Percentiles rank a stretch among this genome's conserved stretches.
Conservation (phyloP, 2,113 vertebrate genomes). For the Thamnophis sirtalis region DNA sequence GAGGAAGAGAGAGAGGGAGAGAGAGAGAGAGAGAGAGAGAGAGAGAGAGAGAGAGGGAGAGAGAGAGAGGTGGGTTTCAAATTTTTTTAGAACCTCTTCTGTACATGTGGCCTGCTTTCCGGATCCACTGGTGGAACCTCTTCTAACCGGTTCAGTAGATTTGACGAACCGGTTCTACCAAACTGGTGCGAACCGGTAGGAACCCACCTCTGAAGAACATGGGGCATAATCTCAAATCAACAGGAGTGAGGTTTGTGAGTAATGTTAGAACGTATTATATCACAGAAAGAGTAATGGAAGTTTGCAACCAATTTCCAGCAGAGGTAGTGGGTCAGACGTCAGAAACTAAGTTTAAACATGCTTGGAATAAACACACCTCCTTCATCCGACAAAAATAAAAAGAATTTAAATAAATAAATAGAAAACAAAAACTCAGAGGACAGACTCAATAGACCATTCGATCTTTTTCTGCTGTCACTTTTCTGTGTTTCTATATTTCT, state of each 20-base stretch:
- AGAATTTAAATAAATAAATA: too few relatives aligned
- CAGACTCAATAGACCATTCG: background rate
- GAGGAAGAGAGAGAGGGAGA: too few relatives aligned
- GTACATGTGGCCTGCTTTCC: too few relatives aligned
- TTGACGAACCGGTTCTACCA: too few relatives aligned
- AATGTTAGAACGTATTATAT: background rate
- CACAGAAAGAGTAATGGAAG: background rate
- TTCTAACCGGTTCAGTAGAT: too few relatives aligned
- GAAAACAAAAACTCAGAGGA: background rate
- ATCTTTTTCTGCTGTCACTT: background rate
- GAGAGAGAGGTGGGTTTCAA: too few relatives aligned
- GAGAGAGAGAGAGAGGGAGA: too few relatives aligned
- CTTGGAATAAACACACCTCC: background rate
- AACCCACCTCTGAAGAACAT: background rate
- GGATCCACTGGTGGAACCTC: too few relatives aligned
- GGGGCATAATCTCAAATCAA: background rate
- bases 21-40: too few relatives aligned
- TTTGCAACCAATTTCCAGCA: background rate
- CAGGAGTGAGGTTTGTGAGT: background rate
- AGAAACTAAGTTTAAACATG: background rate
- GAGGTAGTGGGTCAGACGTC: background rate
- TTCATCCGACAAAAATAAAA: too few relatives aligned
- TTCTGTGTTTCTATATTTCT: background rate
- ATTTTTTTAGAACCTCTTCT: too few relatives aligned
- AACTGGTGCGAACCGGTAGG: too few relatives aligned